Percentiles rank a stretch among this genome's conserved stretches.
These are phyloP conservation scores for Cheilosia impressa DNA, from an alignment of 2,888 invertebrate species.

Conservation along the genomic window DNA sequence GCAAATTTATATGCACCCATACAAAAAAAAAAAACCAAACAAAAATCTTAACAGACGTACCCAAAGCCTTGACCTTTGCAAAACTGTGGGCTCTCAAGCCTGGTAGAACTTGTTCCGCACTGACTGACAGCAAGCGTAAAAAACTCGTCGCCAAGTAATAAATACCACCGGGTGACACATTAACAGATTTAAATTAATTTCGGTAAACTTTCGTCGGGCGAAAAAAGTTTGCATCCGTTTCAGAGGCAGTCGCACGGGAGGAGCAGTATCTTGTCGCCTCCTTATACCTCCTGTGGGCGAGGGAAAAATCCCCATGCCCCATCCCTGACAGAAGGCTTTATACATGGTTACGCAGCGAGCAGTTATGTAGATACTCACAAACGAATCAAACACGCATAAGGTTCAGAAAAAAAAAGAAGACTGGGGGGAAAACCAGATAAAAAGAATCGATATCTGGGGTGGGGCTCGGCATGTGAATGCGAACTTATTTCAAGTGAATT, in stretches of 20 bases:
- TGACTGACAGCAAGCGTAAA: slow-evolving; percentile 27
- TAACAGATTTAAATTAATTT: slow-evolving; percentile 58
- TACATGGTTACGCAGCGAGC: background rate
- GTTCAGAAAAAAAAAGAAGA: slow-evolving; percentile 20
- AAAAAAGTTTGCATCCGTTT: slow-evolving; percentile 11
- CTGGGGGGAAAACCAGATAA: slow-evolving; percentile 29
- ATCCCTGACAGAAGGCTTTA: background rate
- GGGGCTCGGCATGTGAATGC: slow-evolving; percentile 20
- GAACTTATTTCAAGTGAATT: slow-evolving; percentile 64
- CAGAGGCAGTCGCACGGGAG: background rate
- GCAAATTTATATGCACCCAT: background rate
- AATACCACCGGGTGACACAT: slow-evolving; percentile 51
- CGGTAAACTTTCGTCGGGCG: background rate
- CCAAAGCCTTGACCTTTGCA: slow-evolving; percentile 12
- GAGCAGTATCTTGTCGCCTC: background rate
- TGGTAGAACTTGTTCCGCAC: slow-evolving; percentile 20
- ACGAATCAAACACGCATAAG: slow-evolving; percentile 9
- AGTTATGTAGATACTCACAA: background rate
- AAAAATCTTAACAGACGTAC: background rate
- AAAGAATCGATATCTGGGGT: slow-evolving; percentile 55
- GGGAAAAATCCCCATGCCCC: background rate
- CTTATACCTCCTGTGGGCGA: background rate
- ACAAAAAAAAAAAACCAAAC: background rate
- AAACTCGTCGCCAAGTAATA: slow-evolving; percentile 62
- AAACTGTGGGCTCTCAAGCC: slow-evolving; percentile 32